Evolutionary conservation across 2,113 vertebrate species (phyloP).

Genomic region (Corythoichthys haematopterus): DNA sequence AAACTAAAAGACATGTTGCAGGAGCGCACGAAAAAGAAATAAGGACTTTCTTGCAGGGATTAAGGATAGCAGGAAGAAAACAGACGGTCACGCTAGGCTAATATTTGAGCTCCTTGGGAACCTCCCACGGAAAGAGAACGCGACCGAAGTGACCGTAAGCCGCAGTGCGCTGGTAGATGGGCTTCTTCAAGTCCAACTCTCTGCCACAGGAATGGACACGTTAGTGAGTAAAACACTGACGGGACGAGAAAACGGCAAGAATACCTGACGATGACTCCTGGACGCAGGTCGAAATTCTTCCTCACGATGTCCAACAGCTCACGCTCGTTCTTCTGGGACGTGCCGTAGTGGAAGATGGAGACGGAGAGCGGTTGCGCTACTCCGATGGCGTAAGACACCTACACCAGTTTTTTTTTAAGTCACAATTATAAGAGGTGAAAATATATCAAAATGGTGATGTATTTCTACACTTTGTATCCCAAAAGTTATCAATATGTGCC

Average conservation of each 20-base stretch:
- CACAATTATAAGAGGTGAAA: not conserved
- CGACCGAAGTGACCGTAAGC: slow-evolving; percentile 96
- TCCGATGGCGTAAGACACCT: slow-evolving; percentile 93
- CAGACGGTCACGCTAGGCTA: slow-evolving; percentile 54
- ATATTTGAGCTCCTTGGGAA: slow-evolving; percentile 88
- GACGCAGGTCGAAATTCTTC: slow-evolving; percentile 94
- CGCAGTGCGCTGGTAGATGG: slow-evolving; percentile 93
- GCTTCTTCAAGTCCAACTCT: slow-evolving; percentile 95
- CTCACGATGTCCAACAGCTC: slow-evolving; percentile 89
- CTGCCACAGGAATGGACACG: slow-evolving; percentile 70
- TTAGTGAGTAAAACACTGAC: not conserved
- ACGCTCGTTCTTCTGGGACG: slow-evolving; percentile 86
- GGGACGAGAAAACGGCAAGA: not conserved
- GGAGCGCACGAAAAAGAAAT: slow-evolving; percentile 46
- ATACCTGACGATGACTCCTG: slow-evolving; percentile 95
- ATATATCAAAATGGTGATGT: no score
- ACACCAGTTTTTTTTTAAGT: not conserved
- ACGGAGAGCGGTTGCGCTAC: slow-evolving; percentile 89
- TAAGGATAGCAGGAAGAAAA: slow-evolving; percentile 45
- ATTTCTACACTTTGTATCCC: no score
- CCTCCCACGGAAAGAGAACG: slow-evolving; percentile 89
- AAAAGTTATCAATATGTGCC: no score
- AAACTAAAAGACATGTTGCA: not conserved
- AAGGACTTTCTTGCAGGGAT: slow-evolving; percentile 3
- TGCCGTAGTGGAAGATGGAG: slow-evolving; percentile 96